phyloP scores from a whole-genome alignment of 2,113 vertebrate species.

The Larimichthys crocea region DNA sequence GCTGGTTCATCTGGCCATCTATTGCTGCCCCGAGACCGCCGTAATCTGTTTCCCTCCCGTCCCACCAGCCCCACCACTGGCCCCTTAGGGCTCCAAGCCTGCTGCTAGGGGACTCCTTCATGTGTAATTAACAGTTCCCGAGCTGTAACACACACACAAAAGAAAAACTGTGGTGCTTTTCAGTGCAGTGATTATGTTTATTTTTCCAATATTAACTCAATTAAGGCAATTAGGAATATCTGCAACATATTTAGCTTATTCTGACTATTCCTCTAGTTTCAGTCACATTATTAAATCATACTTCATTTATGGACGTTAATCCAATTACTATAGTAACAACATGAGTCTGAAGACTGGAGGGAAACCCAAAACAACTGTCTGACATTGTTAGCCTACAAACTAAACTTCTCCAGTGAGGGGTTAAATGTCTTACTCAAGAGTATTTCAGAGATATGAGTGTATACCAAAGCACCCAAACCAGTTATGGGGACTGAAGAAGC shows the following conservation, averaged over 20 bases:
- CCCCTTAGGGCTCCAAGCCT: conserved; percentile 64
- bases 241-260: neutral
- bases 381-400: neutral
- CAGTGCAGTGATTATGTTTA: conserved; percentile 29
- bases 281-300: neutral
- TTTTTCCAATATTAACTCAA: conserved; percentile 41
- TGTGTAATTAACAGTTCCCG: conserved; percentile 81
- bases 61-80: conserved; percentile 61
- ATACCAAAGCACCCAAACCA: neutral
- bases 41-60: conserved; percentile 86
- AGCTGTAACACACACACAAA: conserved; percentile 63
- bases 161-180: conserved; percentile 36
- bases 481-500: neutral
- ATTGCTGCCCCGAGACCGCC: conserved; percentile 89
- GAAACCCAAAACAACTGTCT: neutral
- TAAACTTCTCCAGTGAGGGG: neutral
- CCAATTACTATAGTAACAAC: no score
- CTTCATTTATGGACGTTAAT: neutral
- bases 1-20: conserved; percentile 90
- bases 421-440: neutral
- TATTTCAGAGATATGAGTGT: neutral
- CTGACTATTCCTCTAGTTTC: neutral
- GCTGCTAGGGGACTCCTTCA: conserved; percentile 77
- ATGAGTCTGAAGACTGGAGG: neutral
- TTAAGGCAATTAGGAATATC: conserved; percentile 35